Evolutionary conservation across 1,140 invertebrate species (phyloP).

Genomic region (Bradynema listronoti): DNA sequence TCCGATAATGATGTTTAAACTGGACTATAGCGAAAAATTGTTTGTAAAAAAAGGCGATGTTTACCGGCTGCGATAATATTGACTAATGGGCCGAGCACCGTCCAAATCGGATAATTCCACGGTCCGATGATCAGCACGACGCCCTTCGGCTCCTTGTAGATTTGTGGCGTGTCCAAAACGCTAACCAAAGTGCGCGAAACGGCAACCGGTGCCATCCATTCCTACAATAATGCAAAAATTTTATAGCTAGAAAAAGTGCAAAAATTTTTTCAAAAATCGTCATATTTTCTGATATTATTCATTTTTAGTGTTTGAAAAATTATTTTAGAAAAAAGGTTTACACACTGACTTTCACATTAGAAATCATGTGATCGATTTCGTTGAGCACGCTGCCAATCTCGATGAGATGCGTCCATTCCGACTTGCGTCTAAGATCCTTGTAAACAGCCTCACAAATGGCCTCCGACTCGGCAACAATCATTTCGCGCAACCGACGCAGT

Average conservation of each 20-base stretch:
- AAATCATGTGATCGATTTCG: slow-evolving; percentile 53
- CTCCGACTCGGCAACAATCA: slow-evolving; percentile 21
- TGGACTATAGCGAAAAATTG: too few relatives aligned
- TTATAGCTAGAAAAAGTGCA: slow-evolving; percentile 1
- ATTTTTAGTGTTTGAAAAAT: too few relatives aligned
- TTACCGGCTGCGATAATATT: slow-evolving; percentile 79
- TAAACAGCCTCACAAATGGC: slow-evolving; percentile 42
- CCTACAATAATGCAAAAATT: not conserved
- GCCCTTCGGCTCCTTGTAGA: slow-evolving; percentile 34
- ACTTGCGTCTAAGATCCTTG: slow-evolving; percentile 45
- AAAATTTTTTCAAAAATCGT: too few relatives aligned
- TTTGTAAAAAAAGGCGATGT: not conserved
- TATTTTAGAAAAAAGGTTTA: too few relatives aligned
- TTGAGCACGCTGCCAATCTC: slow-evolving; percentile 39
- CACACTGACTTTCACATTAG: slow-evolving; percentile 42
- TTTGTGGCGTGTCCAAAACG: slow-evolving; percentile 46
- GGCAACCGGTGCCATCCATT: slow-evolving; percentile 10
- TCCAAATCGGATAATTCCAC: slow-evolving; percentile 96
- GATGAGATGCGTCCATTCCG: slow-evolving; percentile 26
- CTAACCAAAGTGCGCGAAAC: slow-evolving; percentile 15
- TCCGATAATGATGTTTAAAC: too few relatives aligned
- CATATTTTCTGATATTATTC: too few relatives aligned
- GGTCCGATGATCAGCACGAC: slow-evolving; percentile 65
- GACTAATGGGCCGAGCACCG: slow-evolving; percentile 70
- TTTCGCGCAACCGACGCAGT: slow-evolving; percentile 15